Conservation (phyloP, 1,140 invertebrate species). For the Drosophila kurseongensis region DNA sequence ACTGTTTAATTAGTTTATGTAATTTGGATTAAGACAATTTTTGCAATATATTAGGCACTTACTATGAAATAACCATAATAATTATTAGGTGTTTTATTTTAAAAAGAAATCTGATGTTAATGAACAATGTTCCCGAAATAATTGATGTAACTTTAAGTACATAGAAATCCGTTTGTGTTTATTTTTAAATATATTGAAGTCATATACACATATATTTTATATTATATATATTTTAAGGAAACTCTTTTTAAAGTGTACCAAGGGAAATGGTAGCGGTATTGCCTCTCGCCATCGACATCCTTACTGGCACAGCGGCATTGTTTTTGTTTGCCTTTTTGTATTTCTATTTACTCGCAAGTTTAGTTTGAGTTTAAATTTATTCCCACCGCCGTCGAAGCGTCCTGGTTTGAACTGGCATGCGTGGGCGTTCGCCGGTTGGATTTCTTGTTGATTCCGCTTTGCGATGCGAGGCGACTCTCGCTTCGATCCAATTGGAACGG, state of each 20-base stretch:
- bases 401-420: constrained; percentile 29
- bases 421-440: constrained; percentile 45
- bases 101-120: no score
- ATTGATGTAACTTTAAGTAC: no score
- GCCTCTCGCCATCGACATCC: constrained; percentile 22
- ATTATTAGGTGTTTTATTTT: no score
- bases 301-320: constrained; percentile 54
- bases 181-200: no score
- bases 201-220: no score
- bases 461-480: constrained; percentile 7
- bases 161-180: no score
- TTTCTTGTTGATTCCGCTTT: constrained; percentile 53
- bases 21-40: no score
- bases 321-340: constrained; percentile 83
- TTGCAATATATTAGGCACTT: no score
- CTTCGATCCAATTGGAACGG: constrained; percentile 65
- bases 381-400: constrained; percentile 39
- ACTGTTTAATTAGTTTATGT: no score
- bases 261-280: constrained; percentile 19
- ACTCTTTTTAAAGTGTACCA: not conserved
- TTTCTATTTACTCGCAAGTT: constrained; percentile 82
- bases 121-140: no score
- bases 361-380: constrained; percentile 83
- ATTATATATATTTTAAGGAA: not conserved
- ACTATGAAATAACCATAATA: no score